Conservation (phyloP, 2,113 vertebrate species). For the Phrynocephalus versicolor region DNA sequence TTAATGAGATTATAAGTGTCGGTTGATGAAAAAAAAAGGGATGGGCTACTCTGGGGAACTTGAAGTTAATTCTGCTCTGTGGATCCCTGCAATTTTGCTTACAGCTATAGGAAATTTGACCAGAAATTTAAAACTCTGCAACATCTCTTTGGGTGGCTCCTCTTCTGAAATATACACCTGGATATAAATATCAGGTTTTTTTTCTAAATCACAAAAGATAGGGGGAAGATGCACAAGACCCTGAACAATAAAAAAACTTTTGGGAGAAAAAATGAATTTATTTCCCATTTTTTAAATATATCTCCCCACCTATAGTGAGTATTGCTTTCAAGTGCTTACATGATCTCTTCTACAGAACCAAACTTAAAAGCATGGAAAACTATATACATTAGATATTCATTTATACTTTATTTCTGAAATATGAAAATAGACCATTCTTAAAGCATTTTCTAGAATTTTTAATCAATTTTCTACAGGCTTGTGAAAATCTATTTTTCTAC, state of each 20-base stretch:
- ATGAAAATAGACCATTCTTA: neutral
- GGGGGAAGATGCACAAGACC: neutral
- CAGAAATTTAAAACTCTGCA: too few species aligned
- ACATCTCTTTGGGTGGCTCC: too few species aligned
- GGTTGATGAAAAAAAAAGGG: too few species aligned
- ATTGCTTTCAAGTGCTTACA: neutral
- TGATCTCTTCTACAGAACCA: neutral
- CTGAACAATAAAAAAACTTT: neutral
- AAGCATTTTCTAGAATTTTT: neutral
- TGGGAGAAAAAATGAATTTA: neutral
- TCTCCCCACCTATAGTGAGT: neutral
- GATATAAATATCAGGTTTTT: too few species aligned
- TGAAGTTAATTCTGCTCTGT: too few species aligned
- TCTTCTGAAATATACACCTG: too few species aligned
- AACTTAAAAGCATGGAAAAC: neutral
- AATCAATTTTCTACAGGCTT: neutral
- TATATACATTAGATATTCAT: neutral
- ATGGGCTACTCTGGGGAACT: too few species aligned
- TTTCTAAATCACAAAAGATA: neutral
- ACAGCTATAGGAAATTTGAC: too few species aligned
- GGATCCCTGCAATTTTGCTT: too few species aligned
- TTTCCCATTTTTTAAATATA: neutral
- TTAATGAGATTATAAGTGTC: too few species aligned
- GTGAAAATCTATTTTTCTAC: neutral
- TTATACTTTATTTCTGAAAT: neutral